Evolutionary conservation across 2,888 invertebrate species (phyloP), one percentile per base, ranked within the genome.

Genomic region (Limnephilus rhombicus): DNA sequence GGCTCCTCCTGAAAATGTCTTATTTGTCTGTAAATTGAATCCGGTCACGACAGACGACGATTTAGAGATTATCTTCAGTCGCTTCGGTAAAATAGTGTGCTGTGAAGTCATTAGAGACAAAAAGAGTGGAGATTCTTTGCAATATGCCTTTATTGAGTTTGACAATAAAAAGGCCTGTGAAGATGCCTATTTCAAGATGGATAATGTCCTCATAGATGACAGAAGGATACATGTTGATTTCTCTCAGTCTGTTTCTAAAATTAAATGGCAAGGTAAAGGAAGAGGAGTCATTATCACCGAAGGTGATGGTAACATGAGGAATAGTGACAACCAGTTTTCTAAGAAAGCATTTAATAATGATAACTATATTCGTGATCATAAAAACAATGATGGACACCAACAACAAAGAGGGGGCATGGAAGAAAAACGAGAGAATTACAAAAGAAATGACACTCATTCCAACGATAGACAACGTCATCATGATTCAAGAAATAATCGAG

Each of bases 181-280:
- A 96, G 98, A 98, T 94, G 99, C 99, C 0, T 99, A 98, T 95
- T 99, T 99, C 94, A 99, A 99, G 96, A 99, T 99, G 99, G 99
- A 99, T 95, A 99, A 99, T 96, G 99, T 99, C 0, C 96, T 99
- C 11, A 99, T 99, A 94, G 99, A 99, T 95, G 99, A 99, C 95
- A 96, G 99, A 45, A 97, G 99, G 94, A 99, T 99, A 94, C 99
- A 99, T 96, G 99, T 99, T 0, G 99, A 99, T 95, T 99, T 99
- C 96, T 99, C 99, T 94, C 99, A 99, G 95, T 99, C 99, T 89
- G 99, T 99, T 0, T 98, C 99, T 2, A 99, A 99, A 95, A 97
- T 98, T 94, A 98, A 98, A 94, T 99, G 98, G 98, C 96, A 97
- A 91, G 99, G 99, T 3, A 99, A 98, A 96, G 99, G 98, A 0